Conservation (phyloP, 2,888 invertebrate species). For the Stictocephala bisonia region DNA sequence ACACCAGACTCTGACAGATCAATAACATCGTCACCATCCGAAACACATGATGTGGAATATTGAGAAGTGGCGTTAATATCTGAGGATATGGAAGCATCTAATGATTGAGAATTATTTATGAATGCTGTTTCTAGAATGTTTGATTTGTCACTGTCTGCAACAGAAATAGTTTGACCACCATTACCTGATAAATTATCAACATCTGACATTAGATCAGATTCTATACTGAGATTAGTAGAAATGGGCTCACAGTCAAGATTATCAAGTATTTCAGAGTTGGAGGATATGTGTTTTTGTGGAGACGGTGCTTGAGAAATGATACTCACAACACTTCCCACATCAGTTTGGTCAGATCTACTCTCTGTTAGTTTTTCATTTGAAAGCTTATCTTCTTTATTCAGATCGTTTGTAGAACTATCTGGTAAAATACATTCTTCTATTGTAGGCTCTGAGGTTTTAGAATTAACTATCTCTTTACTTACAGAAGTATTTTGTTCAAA, state of each 20-base stretch:
- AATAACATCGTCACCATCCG: not conserved
- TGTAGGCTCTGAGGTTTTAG: no score
- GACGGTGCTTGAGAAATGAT: slow-evolving; percentile 13
- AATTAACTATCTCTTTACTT: no score
- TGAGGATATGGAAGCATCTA: not conserved
- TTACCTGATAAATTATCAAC: not conserved
- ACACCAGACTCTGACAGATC: not conserved
- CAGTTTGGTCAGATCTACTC: not conserved
- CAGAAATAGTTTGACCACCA: slow-evolving; percentile 10
- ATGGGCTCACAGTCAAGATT: not conserved
- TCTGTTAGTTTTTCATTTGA: no score
- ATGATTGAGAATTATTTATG: no score
- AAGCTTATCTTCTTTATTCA: no score
- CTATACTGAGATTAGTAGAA: not conserved
- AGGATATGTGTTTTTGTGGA: not conserved
- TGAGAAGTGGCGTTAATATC: not conserved
- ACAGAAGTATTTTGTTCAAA: no score
- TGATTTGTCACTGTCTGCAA: not conserved
- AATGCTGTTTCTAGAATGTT: not conserved
- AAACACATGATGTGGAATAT: not conserved
- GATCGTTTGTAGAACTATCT: no score
- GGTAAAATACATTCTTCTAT: no score
- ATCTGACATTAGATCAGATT: not conserved
- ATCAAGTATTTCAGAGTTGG: not conserved
- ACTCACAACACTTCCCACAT: slow-evolving; percentile 9